Conservation (phyloP, 2,797 vertebrate species). For the Zalophus californianus region DNA sequence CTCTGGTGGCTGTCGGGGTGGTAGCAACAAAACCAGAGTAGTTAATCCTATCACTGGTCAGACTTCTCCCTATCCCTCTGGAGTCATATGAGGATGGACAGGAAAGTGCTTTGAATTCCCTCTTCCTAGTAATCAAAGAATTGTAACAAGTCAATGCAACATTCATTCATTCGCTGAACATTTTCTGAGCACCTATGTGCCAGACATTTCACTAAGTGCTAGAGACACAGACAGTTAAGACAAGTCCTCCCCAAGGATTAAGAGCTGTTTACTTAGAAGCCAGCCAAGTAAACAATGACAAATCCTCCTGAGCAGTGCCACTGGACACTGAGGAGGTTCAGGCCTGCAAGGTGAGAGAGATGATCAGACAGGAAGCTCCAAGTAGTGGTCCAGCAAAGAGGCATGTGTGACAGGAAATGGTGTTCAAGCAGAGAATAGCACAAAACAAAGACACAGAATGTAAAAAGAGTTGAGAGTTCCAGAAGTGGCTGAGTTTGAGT, state of each 20-base stretch:
- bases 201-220: constrained; percentile 27
- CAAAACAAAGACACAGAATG: background rate
- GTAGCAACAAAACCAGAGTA: background rate
- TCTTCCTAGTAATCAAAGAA: background rate
- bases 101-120: constrained; percentile 1
- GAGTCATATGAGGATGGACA: background rate
- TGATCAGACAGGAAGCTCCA: background rate
- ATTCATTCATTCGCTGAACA: background rate
- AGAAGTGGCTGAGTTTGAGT: background rate
- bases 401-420: background rate
- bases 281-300: constrained; percentile 11
- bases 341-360: background rate
- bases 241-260: background rate
- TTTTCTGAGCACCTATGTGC: background rate
- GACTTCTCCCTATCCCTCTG: background rate
- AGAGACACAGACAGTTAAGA: background rate
- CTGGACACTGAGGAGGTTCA: background rate
- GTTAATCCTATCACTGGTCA: background rate
- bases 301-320: background rate
- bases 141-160: background rate
- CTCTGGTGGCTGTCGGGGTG: background rate
- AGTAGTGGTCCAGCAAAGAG: background rate
- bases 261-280: background rate
- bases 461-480: background rate
- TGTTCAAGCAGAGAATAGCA: background rate